Evolutionary conservation across 1,140 invertebrate species (phyloP), one percentile per base, ranked within the genome.

Genomic region (Pogonognathellus flavescens): DNA sequence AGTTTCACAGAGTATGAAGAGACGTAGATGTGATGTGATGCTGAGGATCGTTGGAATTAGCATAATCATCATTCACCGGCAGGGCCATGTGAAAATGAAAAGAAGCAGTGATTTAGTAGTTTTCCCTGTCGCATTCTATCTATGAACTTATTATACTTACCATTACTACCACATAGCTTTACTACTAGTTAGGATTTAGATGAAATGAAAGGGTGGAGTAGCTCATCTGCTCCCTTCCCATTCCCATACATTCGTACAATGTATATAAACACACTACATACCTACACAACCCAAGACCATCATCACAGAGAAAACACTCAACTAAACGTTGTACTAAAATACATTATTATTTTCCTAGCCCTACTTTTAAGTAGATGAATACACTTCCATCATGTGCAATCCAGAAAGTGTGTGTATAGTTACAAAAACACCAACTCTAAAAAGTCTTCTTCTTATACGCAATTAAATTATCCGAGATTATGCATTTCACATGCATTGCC

Each of bases 1-100:
- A 13, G 8, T 50, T 20, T 80, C 20, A 66, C 20, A 25, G 22
- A 16, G 16, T 66, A 66, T 66, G 62, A 25, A 66, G 62, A 41
- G 31, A 41, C 31, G 31, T 76, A 31, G 25, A 76, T 82, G 81
- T 82, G 16, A 59, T 82, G 41, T 82, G 81, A 49, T 60, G 57
- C 25, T 41, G 57, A 22, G 80, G 53, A 81, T 81, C 81, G 55
- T 62, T 60, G 81, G 81, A 82, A 82, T 82, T 82, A 82, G 81
- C 81, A 82, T 82, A 82, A 82, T 82, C 81, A 82, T 82, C 81
- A 82, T 82, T 82, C 81, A 82, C 81, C 41, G 41, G 53, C 53
- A 62, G 81, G 52, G 53, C 81, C 57, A 82, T 82, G 81, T 82
- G 81, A 82, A 82, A 82, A 82, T 82, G 81, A 82, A 82, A 82